phyloP scores from a whole-genome alignment of 37 sponge, comb jelly and placozoan species.

The Tethya wilhelma region DNA sequence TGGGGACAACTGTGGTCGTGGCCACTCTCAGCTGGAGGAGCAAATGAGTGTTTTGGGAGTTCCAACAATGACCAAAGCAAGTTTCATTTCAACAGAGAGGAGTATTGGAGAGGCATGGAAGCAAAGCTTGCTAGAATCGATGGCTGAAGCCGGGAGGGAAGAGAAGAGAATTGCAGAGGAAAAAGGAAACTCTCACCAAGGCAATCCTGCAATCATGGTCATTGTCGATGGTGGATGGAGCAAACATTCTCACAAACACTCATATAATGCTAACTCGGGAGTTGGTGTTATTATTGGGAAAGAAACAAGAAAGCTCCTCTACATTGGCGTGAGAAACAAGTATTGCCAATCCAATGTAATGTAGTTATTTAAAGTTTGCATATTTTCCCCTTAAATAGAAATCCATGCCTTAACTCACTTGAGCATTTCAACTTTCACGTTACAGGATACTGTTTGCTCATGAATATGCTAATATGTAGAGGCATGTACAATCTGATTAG shows the following conservation, averaged over 20 bases:
- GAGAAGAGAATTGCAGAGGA: constrained; percentile 19
- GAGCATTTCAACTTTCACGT: too few relatives aligned
- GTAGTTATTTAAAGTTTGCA: too few relatives aligned
- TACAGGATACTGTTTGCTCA: too few relatives aligned
- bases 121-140: constrained; percentile 5
- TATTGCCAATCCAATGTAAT: constrained; percentile 37
- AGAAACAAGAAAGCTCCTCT: too few relatives aligned
- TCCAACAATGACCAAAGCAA: constrained; percentile 42
- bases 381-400: too few relatives aligned
- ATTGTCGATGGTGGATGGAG: too few relatives aligned
- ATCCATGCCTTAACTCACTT: too few relatives aligned
- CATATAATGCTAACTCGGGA: constrained; percentile 49
- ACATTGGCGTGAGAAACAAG: constrained; percentile 59
- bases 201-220: constrained; percentile 41
- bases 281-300: constrained; percentile 49
- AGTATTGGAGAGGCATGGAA: constrained; percentile 15
- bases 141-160: constrained; percentile 9
- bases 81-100: constrained; percentile 32
- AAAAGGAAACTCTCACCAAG: constrained; percentile 27
- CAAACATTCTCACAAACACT: constrained; percentile 24
- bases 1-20: too few relatives aligned
- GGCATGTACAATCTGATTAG: too few relatives aligned
- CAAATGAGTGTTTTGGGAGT: constrained; percentile 45
- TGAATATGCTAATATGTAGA: too few relatives aligned
- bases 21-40: constrained; percentile 5